Base-by-base conservation (phyloP, 2,797 vertebrate species). In the Toxotes lorentzi region DNA sequence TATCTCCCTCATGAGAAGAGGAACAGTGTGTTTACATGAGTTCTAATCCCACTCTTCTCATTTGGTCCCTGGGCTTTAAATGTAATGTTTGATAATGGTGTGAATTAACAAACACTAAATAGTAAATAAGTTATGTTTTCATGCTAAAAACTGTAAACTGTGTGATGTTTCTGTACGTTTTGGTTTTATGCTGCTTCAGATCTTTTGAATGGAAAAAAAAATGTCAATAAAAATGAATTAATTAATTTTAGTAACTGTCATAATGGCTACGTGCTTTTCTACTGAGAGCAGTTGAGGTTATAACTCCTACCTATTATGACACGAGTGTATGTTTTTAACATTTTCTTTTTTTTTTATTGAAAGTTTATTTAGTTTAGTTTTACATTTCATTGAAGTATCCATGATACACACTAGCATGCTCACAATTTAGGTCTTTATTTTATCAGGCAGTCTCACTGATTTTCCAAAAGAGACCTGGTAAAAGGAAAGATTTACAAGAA, bases 141-240 rank as follows among this genome's bases (percentile, higher is more conserved):
- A 41, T 65, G 0, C 61, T 1, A 62, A 51, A 86, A 73, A 69
- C 2, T 59, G 27, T 59, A 57, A 60, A 54, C 2, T 50, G 54
- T 81, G n/a, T 73, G 24, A 65, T 72, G 35, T 66, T 35, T 79
- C 23, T 35, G 0, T 73, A 16, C 23, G 5, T 80, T 71, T 35
- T 72, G 13, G 11, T 77, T 83, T 86, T 76, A 69, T 77, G 71
- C 59, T 85, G 61, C 73, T 88, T 79, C 17, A 24, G 47, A 0
- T 56, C 6, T 76, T 81, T 89, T 56, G 56, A 81, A 72, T 77
- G 35, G 4, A 57, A 53, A 73, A 63, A 7, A 67, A 53, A 7
- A 32, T 40, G 43, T 57, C 43, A 91, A 90, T 90, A 89, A 90
- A 91, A 76, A 54, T 59, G 0, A n/a, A 50, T 75, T 30, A 12